phyloP scores from a whole-genome alignment of 37 sponge, comb jelly and placozoan species.

The Axinella damicornis region DNA sequence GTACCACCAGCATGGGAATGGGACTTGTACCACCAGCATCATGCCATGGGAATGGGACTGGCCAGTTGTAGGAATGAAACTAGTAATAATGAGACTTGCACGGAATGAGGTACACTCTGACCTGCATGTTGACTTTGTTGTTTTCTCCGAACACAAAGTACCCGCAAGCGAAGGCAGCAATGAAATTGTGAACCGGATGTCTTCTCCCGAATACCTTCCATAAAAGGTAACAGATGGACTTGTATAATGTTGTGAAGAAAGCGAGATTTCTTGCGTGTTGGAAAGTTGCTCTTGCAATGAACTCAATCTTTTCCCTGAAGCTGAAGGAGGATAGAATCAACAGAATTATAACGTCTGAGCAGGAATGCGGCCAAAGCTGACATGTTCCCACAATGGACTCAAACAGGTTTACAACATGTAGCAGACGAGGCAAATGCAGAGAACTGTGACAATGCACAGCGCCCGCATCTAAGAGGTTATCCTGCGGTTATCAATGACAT shows the following conservation, averaged over 20 bases:
- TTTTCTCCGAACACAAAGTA: slow-evolving; percentile 80
- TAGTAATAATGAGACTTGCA: too few relatives aligned
- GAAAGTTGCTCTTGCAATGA: slow-evolving; percentile 71
- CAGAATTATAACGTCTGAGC: not conserved
- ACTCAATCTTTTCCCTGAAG: slow-evolving; percentile 56
- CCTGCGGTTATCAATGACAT: too few relatives aligned
- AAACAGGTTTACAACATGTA: too few relatives aligned
- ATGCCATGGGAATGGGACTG: too few relatives aligned
- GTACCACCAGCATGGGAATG: too few relatives aligned
- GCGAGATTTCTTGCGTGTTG: slow-evolving; percentile 83
- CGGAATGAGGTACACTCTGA: too few relatives aligned
- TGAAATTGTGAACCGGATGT: slow-evolving; percentile 30
- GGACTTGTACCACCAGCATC: too few relatives aligned
- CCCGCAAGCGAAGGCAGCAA: slow-evolving; percentile 53
- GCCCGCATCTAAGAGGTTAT: too few relatives aligned
- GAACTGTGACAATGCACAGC: too few relatives aligned
- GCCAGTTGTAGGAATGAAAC: too few relatives aligned
- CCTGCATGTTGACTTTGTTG: slow-evolving; percentile 82
- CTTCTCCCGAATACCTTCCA: slow-evolving; percentile 17
- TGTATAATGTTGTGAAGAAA: slow-evolving; percentile 58
- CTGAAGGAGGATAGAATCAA: slow-evolving; percentile 22
- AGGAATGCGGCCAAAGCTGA: not conserved
- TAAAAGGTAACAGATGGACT: slow-evolving; percentile 22
- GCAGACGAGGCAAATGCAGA: too few relatives aligned
- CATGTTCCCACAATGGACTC: too few relatives aligned